Evolutionary conservation across 2,797 vertebrate genomes (phyloP).

Genomic region (Tangara arthus): DNA sequence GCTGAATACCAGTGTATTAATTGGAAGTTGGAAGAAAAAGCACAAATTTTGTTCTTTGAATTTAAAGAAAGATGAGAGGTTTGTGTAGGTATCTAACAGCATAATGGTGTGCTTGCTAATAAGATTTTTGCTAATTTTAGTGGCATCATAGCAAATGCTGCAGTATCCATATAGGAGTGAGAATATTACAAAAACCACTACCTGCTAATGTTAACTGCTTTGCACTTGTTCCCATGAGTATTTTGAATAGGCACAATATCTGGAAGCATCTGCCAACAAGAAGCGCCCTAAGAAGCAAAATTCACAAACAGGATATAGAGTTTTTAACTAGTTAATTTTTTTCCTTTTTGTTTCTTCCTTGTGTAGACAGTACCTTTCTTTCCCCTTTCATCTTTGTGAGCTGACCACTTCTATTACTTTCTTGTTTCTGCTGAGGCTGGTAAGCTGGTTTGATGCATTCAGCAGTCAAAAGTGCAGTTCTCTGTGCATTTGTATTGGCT

Average conservation of each 20-base stretch:
- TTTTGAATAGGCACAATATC: background rate
- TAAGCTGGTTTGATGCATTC: constrained; percentile 25
- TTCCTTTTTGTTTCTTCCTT: background rate
- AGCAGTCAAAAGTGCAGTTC: constrained; percentile 29
- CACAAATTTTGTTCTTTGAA: background rate
- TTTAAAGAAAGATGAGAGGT: background rate
- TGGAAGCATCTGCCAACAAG: background rate
- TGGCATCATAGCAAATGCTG: background rate
- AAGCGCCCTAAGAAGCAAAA: background rate
- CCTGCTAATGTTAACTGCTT: background rate
- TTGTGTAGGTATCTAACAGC: background rate
- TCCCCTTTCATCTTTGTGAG: background rate
- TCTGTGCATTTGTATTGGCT: constrained; percentile 7
- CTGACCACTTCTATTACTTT: background rate
- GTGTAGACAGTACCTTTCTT: background rate
- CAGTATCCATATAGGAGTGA: background rate
- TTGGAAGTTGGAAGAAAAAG: background rate
- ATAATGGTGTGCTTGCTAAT: background rate
- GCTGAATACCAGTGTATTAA: background rate
- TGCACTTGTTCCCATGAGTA: background rate
- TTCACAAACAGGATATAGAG: background rate
- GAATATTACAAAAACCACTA: background rate
- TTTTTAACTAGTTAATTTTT: background rate
- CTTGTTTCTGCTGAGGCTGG: constrained; percentile 42
- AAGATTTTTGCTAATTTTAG: background rate